Base-by-base conservation (phyloP, 2,797 vertebrate species). In the Anolis apletophallus region DNA sequence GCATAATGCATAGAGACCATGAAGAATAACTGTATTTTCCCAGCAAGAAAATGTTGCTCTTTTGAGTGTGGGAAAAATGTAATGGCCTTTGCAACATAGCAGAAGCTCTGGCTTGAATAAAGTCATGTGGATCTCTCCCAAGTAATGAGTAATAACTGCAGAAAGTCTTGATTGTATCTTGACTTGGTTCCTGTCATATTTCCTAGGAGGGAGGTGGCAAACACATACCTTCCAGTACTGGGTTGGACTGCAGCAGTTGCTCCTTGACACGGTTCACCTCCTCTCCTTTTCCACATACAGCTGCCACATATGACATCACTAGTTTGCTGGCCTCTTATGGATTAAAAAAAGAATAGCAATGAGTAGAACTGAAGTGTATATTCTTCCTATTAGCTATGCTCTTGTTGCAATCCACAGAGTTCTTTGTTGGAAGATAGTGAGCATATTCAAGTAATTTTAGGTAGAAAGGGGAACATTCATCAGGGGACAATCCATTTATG, bases 281-380 rank as follows among this genome's bases (percentile, higher is more conserved):
- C n/a, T 95, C 95, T 26, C 95, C 97, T 91, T 96, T 95, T 75
- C 96, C 96, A 78, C 97, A 96, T 88, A 97, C 96, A 0, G 97
- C 96, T 0, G 97, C 97, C 95, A 97, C 96, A 0, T 95, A 97
- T 72, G 97, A 97, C 97, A 97, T 97, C 91, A 97, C 96, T 87
- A 97, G 91, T 89, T 97, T 97, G 93, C 97, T 97, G 54, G 96
- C 97, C 96, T 97, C 97, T 97, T 88, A 0, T 32, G 14, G 85
- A 0, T 29, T 26, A 0, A 92, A 79, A 92, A 84, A 19, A 29
- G 59, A 59, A 34, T 0, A 13, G 0, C 54, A 55, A 57, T 7
- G 1, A 34, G 0, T 0, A 46, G 50, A 36, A 69, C 26, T 59
- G 32, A 29, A 32, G 13, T 77, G 34, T 13, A 26, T 23, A 14